Evolutionary conservation across 2,888 invertebrate genomes (phyloP), one percentile per base, ranked within the genome.

Genomic region (Oscheius sp.): DNA sequence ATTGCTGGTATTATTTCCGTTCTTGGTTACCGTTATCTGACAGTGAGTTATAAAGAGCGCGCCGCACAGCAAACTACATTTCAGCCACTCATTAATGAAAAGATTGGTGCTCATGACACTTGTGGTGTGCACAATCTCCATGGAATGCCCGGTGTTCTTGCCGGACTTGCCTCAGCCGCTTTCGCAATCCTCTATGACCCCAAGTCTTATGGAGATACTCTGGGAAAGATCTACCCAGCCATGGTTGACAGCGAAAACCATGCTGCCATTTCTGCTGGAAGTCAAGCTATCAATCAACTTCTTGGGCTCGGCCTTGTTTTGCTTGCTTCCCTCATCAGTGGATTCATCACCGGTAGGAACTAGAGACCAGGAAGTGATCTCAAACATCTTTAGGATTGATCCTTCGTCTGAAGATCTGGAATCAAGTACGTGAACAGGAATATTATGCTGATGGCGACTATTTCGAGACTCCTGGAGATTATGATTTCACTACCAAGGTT

Each of bases 221-320:
- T 76, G 48, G 55, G 57, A 25, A 72, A 55, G 29, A 82, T 81
- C 68, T 82, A 81, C 65, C 73, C 80, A 3, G 75, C 69, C 31
- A 72, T 78, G 75, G 50, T 48, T 23, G 67, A 67, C 29, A 68
- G 45, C 17, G 58, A 34, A 29, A 72, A 77, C 33, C 52, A 33
- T 31, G 31, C 45, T 17, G 67, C 65, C 89, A 20, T 75, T 90
- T 90, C 8, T 90, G 93, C 83, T 89, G 91, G 27, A 91, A 91
- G 1, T 17, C 95, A 95, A 88, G 94, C 92, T 1, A 89, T 91
- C 31, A 92, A 91, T 86, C 95, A 95, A 88, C 88, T 93, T 42
- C 87, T 91, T 29, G 92, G 92, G 2, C 88, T 94, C 31, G 89
- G 88, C 0, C 89, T 91, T n/a, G 94, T 94, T 0, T 76, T 95